Evolutionary conservation across 1,140 invertebrate genomes (phyloP), one percentile per base, ranked within the genome.

Genomic region (Luehdorfia chinensis): DNA sequence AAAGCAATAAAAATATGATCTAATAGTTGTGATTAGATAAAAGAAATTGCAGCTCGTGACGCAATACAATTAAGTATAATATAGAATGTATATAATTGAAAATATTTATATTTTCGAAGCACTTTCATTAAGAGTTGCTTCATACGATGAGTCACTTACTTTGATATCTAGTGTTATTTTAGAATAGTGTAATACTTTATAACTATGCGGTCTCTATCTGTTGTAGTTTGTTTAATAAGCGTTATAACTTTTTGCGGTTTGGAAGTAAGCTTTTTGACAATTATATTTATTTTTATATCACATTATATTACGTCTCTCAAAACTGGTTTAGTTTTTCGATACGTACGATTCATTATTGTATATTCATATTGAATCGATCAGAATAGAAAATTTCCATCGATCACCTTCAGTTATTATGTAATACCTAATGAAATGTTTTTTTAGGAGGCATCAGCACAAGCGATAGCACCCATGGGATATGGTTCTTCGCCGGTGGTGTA

Each of bases 401-500:
- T 25, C 1, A 2, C 1, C n/a, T 1, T 25, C 6, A 25, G n/a
- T 5, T 2, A 25, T 25, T 25, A 1, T 25, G 1, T 25, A 5
- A 25, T 25, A n/a, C n/a, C n/a, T n/a, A n/a, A n/a, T n/a, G n/a
- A 21, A 4, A 21, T 21, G 19, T 21, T 4, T 21, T 41, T 41
- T 15, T 41, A 41, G 37, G 23, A 41, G 11, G 23, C 8, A 37
- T 51, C 46, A 41, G 45, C 53, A 19, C 71, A 71, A 59, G 39
- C 39, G 19, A 18, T 72, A 15, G 2, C 44, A 37, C 47, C 62
- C 48, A 33, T 31, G 6, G 32, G 51, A 13, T 67, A 67, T 36
- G 61, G 60, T 28, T 50, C 41, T 1, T 47, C 49, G 37, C 55
- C 64, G 43, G 14, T 50, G n/a, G 28, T 45, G 7, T 49, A 56